A percentile compares a stretch with the other conserved stretches of the same genome.
Conservation (phyloP, 2,888 invertebrate genomes). For the Prionchulus punctatus region DNA sequence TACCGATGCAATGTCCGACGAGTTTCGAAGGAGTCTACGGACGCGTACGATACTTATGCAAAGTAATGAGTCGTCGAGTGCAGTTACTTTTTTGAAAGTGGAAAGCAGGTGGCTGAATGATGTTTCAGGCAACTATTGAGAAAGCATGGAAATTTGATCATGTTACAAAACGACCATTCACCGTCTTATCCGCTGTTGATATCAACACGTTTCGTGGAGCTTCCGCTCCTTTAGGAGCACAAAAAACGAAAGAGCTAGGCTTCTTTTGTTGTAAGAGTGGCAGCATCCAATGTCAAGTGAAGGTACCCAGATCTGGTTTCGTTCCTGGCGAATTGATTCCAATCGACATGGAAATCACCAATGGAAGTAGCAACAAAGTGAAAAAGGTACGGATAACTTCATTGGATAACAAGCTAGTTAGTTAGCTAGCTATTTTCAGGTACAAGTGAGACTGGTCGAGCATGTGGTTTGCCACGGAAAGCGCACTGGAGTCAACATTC, state of each 20-base stretch:
- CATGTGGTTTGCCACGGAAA: background rate
- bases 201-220: background rate
- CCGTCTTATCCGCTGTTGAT: background rate
- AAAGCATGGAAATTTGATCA: background rate
- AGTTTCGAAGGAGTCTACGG: slow-evolving; percentile 4
- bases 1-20: background rate
- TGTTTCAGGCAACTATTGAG: background rate
- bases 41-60: slow-evolving; percentile 3
- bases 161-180: background rate
- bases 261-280: background rate
- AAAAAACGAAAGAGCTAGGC: background rate
- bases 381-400: no score
- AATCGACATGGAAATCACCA: background rate
- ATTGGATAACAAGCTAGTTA: no score
- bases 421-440: no score
- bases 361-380: slow-evolving; percentile 1
- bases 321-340: slow-evolving; percentile 3
- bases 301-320: background rate
- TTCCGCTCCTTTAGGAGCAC: background rate
- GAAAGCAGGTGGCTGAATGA: no score
- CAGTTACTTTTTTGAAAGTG: no score
- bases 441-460: background rate
- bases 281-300: background rate
- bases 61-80: no score
- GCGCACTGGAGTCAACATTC: no score